A percentile compares a stretch with the other conserved stretches of the same genome.
Evolutionary conservation across 1,140 invertebrate genomes (phyloP).

Genomic region (Rhyacophila brunnea): DNA sequence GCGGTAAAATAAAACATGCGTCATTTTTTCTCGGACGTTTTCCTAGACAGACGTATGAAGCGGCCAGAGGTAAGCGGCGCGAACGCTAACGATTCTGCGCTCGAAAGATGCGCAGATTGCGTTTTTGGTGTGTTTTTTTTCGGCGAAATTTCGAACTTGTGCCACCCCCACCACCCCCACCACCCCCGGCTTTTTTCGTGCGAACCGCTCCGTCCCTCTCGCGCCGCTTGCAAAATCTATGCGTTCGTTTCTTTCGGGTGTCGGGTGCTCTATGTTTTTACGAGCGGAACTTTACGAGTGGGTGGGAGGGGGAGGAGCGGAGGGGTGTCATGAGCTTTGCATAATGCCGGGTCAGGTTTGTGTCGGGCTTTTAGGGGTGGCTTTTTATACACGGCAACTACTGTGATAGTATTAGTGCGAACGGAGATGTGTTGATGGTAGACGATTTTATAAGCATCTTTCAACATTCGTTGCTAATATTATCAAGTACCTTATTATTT

Average conservation of each 20-base stretch:
- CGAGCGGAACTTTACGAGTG: slow-evolving; percentile 27
- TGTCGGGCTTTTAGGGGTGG: slow-evolving; percentile 29
- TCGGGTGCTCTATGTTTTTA: slow-evolving; percentile 20
- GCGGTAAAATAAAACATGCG: background rate
- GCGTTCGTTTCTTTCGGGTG: slow-evolving; percentile 8
- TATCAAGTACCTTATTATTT: too few species aligned
- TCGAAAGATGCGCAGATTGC: slow-evolving; percentile 37
- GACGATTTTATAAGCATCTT: background rate
- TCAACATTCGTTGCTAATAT: background rate
- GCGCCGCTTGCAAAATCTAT: background rate
- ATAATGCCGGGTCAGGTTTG: slow-evolving; percentile 36
- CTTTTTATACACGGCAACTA: slow-evolving; percentile 28
- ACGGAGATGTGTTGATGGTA: slow-evolving; percentile 2
- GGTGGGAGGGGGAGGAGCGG: slow-evolving; percentile 8
- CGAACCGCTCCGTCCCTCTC: background rate
- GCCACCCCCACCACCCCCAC: slow-evolving; percentile 6
- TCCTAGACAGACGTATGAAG: slow-evolving; percentile 10
- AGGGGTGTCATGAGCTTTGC: slow-evolving; percentile 33
- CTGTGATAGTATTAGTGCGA: slow-evolving; percentile 5
- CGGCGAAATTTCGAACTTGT: slow-evolving; percentile 25
- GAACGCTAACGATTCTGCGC: slow-evolving; percentile 36
- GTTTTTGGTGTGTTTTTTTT: slow-evolving; percentile 37
- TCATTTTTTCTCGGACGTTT: slow-evolving; percentile 7
- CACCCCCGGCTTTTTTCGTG: slow-evolving; percentile 17
- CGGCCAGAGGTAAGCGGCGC: background rate